Conservation (phyloP, 2,888 invertebrate genomes). For the Drosophila seclusa region DNA sequence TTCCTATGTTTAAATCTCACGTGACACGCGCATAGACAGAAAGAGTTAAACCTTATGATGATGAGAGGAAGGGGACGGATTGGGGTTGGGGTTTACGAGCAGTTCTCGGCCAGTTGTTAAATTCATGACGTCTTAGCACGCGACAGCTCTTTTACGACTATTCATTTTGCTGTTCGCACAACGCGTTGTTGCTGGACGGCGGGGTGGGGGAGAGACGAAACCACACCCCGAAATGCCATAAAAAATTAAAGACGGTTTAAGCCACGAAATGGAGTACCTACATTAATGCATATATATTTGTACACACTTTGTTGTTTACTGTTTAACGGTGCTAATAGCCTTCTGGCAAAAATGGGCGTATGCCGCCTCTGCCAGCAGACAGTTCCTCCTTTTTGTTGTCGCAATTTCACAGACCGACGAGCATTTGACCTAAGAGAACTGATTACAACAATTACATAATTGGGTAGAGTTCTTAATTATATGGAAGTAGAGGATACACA, state of each 20-base stretch:
- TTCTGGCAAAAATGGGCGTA: conserved; percentile 50
- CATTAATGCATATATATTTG: not conserved
- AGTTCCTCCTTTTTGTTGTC: conserved; percentile 6
- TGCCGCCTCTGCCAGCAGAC: conserved; percentile 17
- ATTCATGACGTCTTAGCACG: conserved; percentile 75
- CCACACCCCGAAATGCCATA: conserved; percentile 44
- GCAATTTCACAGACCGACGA: conserved; percentile 11
- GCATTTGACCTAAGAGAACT: conserved; percentile 22
- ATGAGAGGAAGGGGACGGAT: not conserved
- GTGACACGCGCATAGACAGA: conserved; percentile 23
- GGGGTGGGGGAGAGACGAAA: not conserved
- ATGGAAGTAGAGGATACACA: not conserved
- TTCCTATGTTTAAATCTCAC: conserved; percentile 51
- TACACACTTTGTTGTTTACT: conserved; percentile 36
- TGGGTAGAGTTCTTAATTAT: not conserved
- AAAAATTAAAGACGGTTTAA: conserved; percentile 20
- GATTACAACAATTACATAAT: conserved; percentile 11
- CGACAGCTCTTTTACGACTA: conserved; percentile 64
- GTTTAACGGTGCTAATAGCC: conserved; percentile 68
- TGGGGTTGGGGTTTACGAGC: conserved; percentile 17
- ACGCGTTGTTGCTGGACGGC: not conserved
- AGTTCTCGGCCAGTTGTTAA: conserved; percentile 49
- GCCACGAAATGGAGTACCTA: conserved; percentile 12
- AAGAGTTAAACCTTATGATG: not conserved
- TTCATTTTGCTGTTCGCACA: conserved; percentile 58